Evolutionary conservation across 2,797 vertebrate species (phyloP).

Genomic region (Amniataba percoides): DNA sequence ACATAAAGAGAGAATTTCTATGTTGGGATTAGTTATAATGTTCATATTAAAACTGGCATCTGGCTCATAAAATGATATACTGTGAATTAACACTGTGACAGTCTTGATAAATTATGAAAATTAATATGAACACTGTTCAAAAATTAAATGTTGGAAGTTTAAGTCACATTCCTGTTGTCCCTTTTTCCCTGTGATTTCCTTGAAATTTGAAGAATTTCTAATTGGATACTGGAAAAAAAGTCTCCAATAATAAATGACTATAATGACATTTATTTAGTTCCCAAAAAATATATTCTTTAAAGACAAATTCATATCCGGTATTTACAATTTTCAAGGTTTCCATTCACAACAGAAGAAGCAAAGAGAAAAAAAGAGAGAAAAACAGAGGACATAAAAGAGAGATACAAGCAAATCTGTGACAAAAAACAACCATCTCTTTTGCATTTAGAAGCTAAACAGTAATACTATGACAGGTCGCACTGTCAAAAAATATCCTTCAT

Average conservation of each 20-base stretch:
- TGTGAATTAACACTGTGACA: neutral
- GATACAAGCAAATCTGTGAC: slow-evolving; percentile 74
- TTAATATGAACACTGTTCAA: neutral
- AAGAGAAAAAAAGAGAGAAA: slow-evolving; percentile 34
- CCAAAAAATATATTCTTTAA: slow-evolving; percentile 86
- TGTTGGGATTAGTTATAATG: neutral
- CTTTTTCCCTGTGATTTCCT: neutral
- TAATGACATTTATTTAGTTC: slow-evolving; percentile 84
- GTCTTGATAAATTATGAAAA: neutral
- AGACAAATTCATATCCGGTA: slow-evolving; percentile 84
- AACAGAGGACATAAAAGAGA: slow-evolving; percentile 59
- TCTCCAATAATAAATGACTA: slow-evolving; percentile 76
- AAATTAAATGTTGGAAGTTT: neutral
- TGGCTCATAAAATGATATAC: neutral
- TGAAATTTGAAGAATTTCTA: neutral
- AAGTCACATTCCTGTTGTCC: neutral
- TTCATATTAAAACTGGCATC: slow-evolving; percentile 10
- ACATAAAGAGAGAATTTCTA: slow-evolving; percentile 7
- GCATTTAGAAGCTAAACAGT: slow-evolving; percentile 74
- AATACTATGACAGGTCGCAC: slow-evolving; percentile 73
- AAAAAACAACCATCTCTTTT: slow-evolving; percentile 72
- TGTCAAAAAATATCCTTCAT: slow-evolving; percentile 74
- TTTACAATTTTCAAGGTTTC: slow-evolving; percentile 80
- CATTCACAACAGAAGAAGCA: slow-evolving; percentile 76
- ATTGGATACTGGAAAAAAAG: slow-evolving; percentile 21